These are phyloP conservation scores for Daphoenositta chrysoptera DNA, from an alignment of 2,113 vertebrate species.

Conservation along the genomic window DNA sequence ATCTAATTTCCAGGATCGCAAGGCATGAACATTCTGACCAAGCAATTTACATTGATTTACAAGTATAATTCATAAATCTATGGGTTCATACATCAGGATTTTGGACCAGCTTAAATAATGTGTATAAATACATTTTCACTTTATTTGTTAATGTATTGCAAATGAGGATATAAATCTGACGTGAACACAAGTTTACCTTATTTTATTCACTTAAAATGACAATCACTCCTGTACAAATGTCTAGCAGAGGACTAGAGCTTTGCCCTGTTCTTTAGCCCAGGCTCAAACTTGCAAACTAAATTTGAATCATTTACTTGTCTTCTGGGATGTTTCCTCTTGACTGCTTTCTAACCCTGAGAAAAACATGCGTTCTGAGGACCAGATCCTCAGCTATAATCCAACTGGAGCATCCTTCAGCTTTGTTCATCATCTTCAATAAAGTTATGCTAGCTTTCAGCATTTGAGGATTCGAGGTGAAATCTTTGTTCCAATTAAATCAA, in stretches of 20 bases:
- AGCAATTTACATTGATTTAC: slow-evolving; percentile 52
- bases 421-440: background rate
- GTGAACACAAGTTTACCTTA: background rate
- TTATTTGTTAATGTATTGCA: slow-evolving; percentile 43
- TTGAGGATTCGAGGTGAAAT: background rate
- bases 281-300: background rate
- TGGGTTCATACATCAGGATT: slow-evolving; percentile 28
- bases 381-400: slow-evolving; percentile 1
- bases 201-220: slow-evolving; percentile 12
- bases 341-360: background rate
- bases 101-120: background rate
- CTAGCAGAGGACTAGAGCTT: background rate
- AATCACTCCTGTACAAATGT: background rate
- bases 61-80: slow-evolving; percentile 40
- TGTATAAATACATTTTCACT: slow-evolving; percentile 23
- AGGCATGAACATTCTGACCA: slow-evolving; percentile 28
- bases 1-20: slow-evolving; percentile 12
- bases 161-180: slow-evolving; percentile 14
- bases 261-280: background rate
- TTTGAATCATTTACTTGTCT: slow-evolving; percentile 19
- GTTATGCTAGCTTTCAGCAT: background rate
- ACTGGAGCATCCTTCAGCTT: background rate
- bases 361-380: background rate
- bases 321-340: background rate
- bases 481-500: slow-evolving; percentile 29